Base-by-base conservation (phyloP, 2,888 invertebrate genomes). In the Acanthosoma haemorrhoidale region DNA sequence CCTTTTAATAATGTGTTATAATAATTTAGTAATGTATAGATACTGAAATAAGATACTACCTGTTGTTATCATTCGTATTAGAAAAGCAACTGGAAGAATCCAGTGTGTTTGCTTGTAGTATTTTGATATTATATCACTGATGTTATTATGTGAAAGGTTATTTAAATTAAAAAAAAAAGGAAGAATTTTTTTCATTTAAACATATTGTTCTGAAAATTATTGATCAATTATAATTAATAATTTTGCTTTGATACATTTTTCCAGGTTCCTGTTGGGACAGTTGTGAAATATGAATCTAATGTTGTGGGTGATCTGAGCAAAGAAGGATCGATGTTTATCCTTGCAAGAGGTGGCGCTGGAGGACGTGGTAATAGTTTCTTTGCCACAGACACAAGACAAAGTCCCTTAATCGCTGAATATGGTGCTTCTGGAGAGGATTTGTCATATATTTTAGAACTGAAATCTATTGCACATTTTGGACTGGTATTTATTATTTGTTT, bases 321-420 rank as follows among this genome's bases (percentile, higher is more conserved):
- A 68, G 83, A 84, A 36, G 89, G 88, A 4, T 82, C 89, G 61
- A 88, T 93, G 86, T 98, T 94, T 80, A 84, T 99, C 15, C 96
- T 92, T 8, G 96, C 98, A 11, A 82, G 96, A 73, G 99, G 99
- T 0, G 99, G 99, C 3, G 88, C 92, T 0, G 99, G 99, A 0
- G 99, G 99, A 0, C 89, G 91, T 78, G 99, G 99, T 0, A 99
- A 99, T 82, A 85, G 87, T 73, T 96, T 91, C 82, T 99, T 97
- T 80, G 84, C 89, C 18, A 87, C 90, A 0, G 88, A 91, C 76
- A 85, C 86, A 58, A 83, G 90, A 78, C 87, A 91, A 83, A 81
- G 91, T 0, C 98, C 99, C 0, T 82, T 87, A 74, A 84, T 95
- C 71, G 91, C 92, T 4, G 97, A 99, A 80, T 83, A 85, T 74